phyloP scores from a whole-genome alignment of 1,140 invertebrate species.

The Lepidurus arcticus region DNA sequence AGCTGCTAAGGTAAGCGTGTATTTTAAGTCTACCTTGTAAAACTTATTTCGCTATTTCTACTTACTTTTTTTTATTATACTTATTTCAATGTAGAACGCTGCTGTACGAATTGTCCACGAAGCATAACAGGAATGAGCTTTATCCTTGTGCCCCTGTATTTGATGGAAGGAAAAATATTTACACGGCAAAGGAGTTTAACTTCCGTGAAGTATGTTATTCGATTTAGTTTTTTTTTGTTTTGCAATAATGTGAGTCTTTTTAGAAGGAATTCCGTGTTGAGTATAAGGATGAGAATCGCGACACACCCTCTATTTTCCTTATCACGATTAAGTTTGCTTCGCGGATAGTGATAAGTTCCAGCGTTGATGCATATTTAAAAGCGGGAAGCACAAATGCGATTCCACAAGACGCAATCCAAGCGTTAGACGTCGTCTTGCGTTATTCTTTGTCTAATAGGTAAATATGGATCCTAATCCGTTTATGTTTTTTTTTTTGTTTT shows the following conservation, averaged over 20 bases:
- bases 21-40: neutral
- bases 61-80: neutral
- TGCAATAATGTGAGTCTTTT: neutral
- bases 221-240: neutral
- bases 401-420: slow-evolving; percentile 65
- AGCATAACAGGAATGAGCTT: neutral
- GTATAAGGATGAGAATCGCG: slow-evolving; percentile 44
- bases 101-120: neutral
- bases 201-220: neutral
- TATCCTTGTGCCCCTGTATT: slow-evolving; percentile 51
- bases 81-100: neutral
- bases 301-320: slow-evolving; percentile 52
- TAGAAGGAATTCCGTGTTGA: slow-evolving; percentile 17
- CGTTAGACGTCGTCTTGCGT: slow-evolving; percentile 74
- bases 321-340: slow-evolving; percentile 51
- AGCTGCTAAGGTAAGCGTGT: neutral
- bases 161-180: slow-evolving; percentile 65
- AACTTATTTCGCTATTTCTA: neutral
- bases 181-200: slow-evolving; percentile 45
- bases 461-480: neutral
- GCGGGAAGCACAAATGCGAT: slow-evolving; percentile 44
- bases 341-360: slow-evolving; percentile 47
- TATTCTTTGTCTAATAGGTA: slow-evolving; percentile 42
- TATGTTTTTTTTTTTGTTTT: neutral
- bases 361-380: slow-evolving; percentile 48